Evolutionary conservation across 1,140 invertebrate genomes (phyloP).

Genomic region (Drosophila kurseongensis): DNA sequence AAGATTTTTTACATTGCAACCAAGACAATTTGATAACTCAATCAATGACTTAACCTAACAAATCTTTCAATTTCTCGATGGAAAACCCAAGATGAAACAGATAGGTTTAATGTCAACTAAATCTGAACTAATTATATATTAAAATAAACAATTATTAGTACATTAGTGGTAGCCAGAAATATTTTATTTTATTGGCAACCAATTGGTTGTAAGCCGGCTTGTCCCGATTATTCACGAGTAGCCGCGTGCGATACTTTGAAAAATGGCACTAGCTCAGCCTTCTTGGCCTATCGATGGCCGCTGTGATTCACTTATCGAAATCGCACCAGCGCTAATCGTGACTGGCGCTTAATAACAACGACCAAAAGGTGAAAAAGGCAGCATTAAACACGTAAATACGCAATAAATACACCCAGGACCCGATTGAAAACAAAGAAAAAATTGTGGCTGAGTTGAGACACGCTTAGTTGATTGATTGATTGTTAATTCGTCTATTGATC

Average conservation of each 20-base stretch:
- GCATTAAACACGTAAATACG: constrained; percentile 65
- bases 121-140: no score
- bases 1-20: no score
- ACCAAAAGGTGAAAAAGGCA: constrained; percentile 62
- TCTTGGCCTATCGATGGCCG: constrained; percentile 20
- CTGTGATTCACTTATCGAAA: constrained; percentile 13
- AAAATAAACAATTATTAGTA: no score
- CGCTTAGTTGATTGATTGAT: constrained; percentile 33
- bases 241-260: constrained; percentile 5
- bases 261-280: not conserved
- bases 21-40: no score
- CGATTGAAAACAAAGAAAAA: constrained; percentile 41
- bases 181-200: no score
- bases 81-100: no score
- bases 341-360: constrained; percentile 82
- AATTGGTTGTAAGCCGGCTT: not conserved
- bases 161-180: no score
- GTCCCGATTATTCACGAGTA: not conserved
- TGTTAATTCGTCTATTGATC: constrained; percentile 27
- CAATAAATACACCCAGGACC: constrained; percentile 41
- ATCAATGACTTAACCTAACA: no score
- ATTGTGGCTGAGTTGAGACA: constrained; percentile 33
- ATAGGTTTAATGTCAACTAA: no score
- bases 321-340: constrained; percentile 59
- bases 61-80: no score